phyloP scores from a whole-genome alignment of 2,113 vertebrate genomes.

The Dissostichus mawsoni region DNA sequence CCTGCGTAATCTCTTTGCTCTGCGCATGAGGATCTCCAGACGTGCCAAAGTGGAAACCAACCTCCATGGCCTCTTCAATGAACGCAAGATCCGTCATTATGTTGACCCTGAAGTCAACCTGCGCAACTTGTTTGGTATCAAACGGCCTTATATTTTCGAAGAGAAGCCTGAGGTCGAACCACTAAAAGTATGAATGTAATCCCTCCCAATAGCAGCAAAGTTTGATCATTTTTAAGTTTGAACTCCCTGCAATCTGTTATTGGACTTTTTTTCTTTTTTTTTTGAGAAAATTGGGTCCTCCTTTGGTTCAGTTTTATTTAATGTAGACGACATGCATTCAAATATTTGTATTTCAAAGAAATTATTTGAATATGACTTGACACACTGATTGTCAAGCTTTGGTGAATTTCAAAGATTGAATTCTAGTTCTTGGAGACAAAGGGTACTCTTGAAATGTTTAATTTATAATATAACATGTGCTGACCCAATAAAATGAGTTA shows the following conservation, averaged over 20 bases:
- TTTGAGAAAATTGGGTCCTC: slow-evolving; percentile 59
- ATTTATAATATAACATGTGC: slow-evolving; percentile 21
- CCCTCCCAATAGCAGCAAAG: background rate
- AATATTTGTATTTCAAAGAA: slow-evolving; percentile 25
- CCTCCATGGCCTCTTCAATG: slow-evolving; percentile 85
- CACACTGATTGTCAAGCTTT: slow-evolving; percentile 19
- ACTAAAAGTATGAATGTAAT: slow-evolving; percentile 31
- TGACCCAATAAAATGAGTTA: slow-evolving; percentile 75
- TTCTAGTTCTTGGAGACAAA: background rate
- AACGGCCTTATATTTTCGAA: background rate
- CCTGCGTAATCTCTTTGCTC: slow-evolving; percentile 79
- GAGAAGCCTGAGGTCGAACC: background rate
- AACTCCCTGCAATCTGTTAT: background rate
- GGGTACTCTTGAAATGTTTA: slow-evolving; percentile 8
- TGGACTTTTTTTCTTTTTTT: background rate
- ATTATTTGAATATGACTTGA: slow-evolving; percentile 9
- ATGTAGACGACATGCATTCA: slow-evolving; percentile 60
- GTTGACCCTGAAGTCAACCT: slow-evolving; percentile 85
- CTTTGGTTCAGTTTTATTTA: slow-evolving; percentile 22
- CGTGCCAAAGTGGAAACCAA: slow-evolving; percentile 81
- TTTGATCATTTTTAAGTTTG: slow-evolving; percentile 18
- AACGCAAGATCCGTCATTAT: slow-evolving; percentile 83
- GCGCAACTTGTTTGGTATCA: slow-evolving; percentile 77
- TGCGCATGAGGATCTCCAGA: slow-evolving; percentile 78
- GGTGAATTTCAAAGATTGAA: background rate